phyloP scores from a whole-genome alignment of 2,888 invertebrate species.

The Neria commutata region DNA sequence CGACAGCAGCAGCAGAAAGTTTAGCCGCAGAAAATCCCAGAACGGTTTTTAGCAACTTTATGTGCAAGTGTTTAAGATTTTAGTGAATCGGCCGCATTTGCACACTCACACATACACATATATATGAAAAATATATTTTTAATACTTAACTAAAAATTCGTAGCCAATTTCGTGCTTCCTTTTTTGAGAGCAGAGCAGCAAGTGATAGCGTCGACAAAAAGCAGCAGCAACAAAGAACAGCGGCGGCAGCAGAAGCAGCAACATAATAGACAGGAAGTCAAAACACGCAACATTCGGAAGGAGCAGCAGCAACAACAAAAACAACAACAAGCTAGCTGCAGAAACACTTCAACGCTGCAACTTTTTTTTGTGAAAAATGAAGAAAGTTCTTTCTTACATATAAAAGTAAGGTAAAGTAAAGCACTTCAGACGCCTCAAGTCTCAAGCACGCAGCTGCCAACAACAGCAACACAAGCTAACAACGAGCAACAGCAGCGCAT shows the following conservation, averaged over 20 bases:
- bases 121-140: background rate
- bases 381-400: background rate
- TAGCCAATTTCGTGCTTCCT: too few relatives aligned
- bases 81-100: too few relatives aligned
- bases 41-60: too few relatives aligned
- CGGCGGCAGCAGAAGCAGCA: background rate
- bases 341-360: background rate
- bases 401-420: background rate
- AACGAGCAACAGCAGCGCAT: background rate
- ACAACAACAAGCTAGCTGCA: background rate
- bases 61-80: too few relatives aligned
- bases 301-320: background rate
- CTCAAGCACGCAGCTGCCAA: slow-evolving; percentile 2
- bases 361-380: background rate
- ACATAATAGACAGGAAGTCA: too few relatives aligned
- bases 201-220: too few relatives aligned
- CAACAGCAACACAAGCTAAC: background rate
- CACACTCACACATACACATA: too few relatives aligned
- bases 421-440: background rate
- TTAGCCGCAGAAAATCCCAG: background rate
- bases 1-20: background rate
- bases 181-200: too few relatives aligned
- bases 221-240: background rate
- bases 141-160: background rate
- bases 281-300: background rate